Base-by-base conservation (phyloP, 2,888 invertebrate genomes). In the Habrosyne pyritoides region DNA sequence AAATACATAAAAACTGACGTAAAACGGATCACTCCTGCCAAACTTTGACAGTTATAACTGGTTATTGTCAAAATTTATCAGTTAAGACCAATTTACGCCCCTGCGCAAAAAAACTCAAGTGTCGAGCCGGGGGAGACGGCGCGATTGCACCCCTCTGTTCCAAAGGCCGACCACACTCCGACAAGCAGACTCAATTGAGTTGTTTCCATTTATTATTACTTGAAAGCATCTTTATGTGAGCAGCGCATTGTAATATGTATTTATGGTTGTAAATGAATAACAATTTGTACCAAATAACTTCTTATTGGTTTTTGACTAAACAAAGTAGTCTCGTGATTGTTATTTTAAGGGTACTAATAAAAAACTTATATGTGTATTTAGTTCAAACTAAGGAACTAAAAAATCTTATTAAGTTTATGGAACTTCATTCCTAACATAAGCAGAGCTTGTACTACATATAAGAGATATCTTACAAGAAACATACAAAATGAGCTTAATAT, bases 1-100 rank as follows among this genome's bases (percentile, higher is more conserved):
- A 57, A 68, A 64, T 57, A 59, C 62, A 78, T 70, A 75, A 84
- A 83, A 87, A 83, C 72, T 85, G 88, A 89, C 89, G 87, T 83
- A 86, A 89, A 91, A 82, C 86, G 79, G 72, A 66, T 71, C 65
- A 75, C 76, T 83, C 80, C 79, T 77, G 79, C 77, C 77, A 80
- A 81, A 79, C 71, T 62, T 60, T 81, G 88, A 88, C 89, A 87
- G 84, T 84, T 80, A 85, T 86, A 82, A 77, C 90, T 91, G 91
- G 83, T 90, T 89, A 81, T 89, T 82, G 91, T 91, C 90, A 89
- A 87, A 89, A 87, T 91, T 50, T 89, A 91, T 90, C 91, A 81
- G 84, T 85, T 79, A 77, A 61, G 73, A 67, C 76, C 86, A 91
- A 90, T 90, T 91, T 88, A 88, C 82, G 87, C 79, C 83, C 80